Evolutionary conservation across 2,797 vertebrate genomes (phyloP).

Genomic region (Psittacula echo): DNA sequence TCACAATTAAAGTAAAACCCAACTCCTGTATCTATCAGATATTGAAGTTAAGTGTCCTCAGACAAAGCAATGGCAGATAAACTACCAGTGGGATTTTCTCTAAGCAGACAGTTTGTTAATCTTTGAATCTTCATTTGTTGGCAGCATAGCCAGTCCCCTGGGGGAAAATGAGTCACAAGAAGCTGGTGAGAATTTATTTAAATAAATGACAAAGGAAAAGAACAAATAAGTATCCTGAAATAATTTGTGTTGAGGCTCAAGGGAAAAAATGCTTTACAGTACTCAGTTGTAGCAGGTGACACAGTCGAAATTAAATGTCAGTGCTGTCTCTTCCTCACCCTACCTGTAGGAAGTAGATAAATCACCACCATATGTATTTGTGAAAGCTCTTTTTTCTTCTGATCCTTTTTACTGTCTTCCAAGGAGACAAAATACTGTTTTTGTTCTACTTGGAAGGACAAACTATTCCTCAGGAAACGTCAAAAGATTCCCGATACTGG

Average conservation of each 20-base stretch:
- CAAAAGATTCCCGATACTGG: background rate
- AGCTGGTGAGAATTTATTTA: background rate
- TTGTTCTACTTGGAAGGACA: slow-evolving; percentile 18
- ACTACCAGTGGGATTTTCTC: background rate
- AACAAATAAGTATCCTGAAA: slow-evolving; percentile 16
- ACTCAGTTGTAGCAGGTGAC: background rate
- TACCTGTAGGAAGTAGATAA: background rate
- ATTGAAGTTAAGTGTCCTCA: background rate
- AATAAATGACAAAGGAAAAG: slow-evolving; percentile 22
- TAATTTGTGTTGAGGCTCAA: background rate
- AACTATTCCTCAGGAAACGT: slow-evolving; percentile 20
- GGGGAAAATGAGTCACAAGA: slow-evolving; percentile 10
- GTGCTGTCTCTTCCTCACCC: background rate
- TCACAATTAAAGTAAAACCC: background rate
- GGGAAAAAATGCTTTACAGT: background rate
- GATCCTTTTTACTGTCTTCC: background rate
- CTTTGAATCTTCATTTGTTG: background rate
- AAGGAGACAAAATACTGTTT: background rate
- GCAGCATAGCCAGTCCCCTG: background rate
- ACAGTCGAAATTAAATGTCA: background rate
- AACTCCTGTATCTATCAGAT: background rate
- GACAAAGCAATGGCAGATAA: background rate
- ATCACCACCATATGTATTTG: background rate
- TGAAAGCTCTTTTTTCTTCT: slow-evolving; percentile 16
- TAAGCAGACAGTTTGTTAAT: background rate